phyloP scores from a whole-genome alignment of 2,797 vertebrate species.

The Brachyrhaphis roseni region DNA sequence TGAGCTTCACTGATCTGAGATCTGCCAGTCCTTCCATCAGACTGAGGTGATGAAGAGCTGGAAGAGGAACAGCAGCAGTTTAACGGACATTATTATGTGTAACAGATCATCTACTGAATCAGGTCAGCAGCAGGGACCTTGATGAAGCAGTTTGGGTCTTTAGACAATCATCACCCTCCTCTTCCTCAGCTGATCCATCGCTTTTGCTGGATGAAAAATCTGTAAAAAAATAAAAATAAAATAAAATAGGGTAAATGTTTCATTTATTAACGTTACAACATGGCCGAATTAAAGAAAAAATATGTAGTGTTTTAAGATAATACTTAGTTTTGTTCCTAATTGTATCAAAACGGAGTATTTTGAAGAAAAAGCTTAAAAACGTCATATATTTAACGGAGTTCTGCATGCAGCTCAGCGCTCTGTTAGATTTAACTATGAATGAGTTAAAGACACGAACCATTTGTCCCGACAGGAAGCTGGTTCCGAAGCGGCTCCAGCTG shows the following conservation, averaged over 20 bases:
- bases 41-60: background rate
- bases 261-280: rapidly evolving
- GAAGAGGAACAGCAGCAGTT: background rate
- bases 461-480: background rate
- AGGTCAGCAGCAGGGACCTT: conserved; percentile 26
- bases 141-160: background rate
- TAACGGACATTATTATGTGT: background rate
- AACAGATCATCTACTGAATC: background rate
- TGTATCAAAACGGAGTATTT: rapidly evolving
- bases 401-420: background rate
- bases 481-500: conserved; percentile 48
- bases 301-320: rapidly evolving
- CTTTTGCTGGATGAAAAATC: background rate
- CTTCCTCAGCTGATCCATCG: conserved; percentile 3
- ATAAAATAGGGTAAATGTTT: background rate
- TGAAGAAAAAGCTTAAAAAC: background rate
- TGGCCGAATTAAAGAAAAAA: conserved; percentile 12
- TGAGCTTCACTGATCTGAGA: background rate
- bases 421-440: background rate
- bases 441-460: background rate
- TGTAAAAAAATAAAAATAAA: no score
- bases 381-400: rapidly evolving
- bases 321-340: rapidly evolving
- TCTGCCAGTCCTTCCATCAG: conserved; percentile 7
- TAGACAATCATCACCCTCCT: conserved; percentile 4